phyloP scores from a whole-genome alignment of 2,888 invertebrate species.

The Xiphydria camelus region DNA sequence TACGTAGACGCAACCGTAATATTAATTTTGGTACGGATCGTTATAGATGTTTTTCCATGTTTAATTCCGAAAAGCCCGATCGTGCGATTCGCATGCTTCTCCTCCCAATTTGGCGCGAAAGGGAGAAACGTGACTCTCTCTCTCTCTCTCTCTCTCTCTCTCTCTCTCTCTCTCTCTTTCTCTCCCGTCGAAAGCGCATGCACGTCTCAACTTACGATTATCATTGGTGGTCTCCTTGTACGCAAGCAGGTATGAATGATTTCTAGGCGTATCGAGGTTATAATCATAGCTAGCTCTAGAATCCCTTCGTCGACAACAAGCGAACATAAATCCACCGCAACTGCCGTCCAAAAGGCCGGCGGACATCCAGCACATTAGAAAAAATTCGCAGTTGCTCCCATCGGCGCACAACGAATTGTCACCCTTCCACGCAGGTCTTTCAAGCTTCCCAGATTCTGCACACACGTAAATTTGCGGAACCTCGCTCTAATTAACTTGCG shows the following conservation, averaged over 20 bases:
- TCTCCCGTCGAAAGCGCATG: no score
- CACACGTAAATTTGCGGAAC: no score
- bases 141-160: no score
- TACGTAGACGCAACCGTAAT: no score
- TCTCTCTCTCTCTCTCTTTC: no score
- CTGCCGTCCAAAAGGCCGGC: conserved; percentile 84
- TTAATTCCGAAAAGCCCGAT: no score
- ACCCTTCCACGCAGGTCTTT: conserved; percentile 55
- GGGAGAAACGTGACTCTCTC: no score
- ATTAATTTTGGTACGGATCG: no score
- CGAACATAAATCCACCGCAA: conserved; percentile 80
- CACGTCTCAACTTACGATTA: conserved; percentile 64
- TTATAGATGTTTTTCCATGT: no score
- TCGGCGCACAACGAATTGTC: conserved; percentile 67
- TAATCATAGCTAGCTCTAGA: conserved; percentile 52
- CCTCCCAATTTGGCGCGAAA: no score
- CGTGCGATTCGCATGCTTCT: no score
- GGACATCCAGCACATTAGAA: conserved; percentile 89
- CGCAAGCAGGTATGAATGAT: conserved; percentile 49
- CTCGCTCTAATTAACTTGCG: no score
- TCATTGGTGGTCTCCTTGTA: conserved; percentile 63
- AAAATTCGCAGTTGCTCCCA: conserved; percentile 86
- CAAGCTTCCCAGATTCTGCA: conserved; percentile 53
- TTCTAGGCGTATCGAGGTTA: conserved; percentile 51
- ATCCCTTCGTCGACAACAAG: conserved; percentile 77